phyloP scores from a whole-genome alignment of 2,888 invertebrate genomes.

The Chalcis sispes region DNA sequence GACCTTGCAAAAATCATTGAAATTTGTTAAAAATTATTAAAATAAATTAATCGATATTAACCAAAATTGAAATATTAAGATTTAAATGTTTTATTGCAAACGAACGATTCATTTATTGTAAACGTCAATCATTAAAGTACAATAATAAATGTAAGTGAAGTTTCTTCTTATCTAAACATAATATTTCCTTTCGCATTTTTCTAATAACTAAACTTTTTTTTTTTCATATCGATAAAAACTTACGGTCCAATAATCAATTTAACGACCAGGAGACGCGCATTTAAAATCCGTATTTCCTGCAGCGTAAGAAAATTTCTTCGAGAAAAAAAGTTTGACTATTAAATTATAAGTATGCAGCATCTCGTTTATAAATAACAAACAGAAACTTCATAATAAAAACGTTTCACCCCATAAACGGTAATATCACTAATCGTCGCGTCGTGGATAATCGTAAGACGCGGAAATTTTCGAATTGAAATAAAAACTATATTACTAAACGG shows the following conservation, averaged over 20 bases:
- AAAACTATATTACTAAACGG: too few relatives aligned
- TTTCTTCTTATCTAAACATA: too few relatives aligned
- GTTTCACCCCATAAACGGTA: constrained; percentile 17
- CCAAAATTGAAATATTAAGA: too few relatives aligned
- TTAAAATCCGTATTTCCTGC: constrained; percentile 9
- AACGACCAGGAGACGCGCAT: background rate
- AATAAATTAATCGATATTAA: background rate
- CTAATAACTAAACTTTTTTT: too few relatives aligned
- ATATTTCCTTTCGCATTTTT: too few relatives aligned
- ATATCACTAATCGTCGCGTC: background rate
- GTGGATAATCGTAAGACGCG: background rate
- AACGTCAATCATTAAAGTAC: too few relatives aligned
- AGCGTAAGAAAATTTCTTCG: constrained; percentile 4
- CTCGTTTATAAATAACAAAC: constrained; percentile 1
- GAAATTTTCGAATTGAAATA: background rate
- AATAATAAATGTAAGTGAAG: too few relatives aligned
- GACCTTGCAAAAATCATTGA: background rate
- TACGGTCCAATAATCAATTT: background rate
- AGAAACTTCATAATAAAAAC: background rate
- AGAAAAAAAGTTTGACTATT: background rate
- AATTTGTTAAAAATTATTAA: background rate
- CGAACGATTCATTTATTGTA: too few relatives aligned
- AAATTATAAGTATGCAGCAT: too few relatives aligned
- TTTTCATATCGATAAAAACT: too few relatives aligned
- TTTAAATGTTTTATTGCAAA: too few relatives aligned